Evolutionary conservation across 37 sponge, comb jelly and placozoan species (phyloP).

Genomic region (Spongilla lacustris): DNA sequence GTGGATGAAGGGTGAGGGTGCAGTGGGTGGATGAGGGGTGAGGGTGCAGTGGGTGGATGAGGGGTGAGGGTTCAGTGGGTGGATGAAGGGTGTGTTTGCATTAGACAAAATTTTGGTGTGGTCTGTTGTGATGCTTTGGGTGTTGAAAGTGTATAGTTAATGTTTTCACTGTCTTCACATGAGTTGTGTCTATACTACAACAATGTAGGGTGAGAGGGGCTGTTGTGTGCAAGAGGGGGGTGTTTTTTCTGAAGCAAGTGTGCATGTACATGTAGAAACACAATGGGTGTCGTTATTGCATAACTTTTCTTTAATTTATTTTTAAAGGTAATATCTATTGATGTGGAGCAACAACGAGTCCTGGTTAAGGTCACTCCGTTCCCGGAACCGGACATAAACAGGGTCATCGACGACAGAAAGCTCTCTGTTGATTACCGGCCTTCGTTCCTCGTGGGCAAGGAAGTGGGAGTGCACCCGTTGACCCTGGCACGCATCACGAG

Average conservation of each 20-base stretch:
- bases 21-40: constrained; percentile 32
- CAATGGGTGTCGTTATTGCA: neutral
- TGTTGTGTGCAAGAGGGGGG: too few species aligned
- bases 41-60: constrained; percentile 9
- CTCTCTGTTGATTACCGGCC: constrained; percentile 39
- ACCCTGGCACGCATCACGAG: constrained; percentile 68
- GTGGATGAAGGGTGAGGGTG: too few species aligned
- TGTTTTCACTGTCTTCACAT: too few species aligned
- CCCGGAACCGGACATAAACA: constrained; percentile 42
- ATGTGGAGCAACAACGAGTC: constrained; percentile 32
- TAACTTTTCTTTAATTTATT: too few species aligned
- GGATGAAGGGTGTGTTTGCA: too few species aligned
- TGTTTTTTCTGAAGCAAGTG: too few species aligned
- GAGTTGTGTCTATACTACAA: too few species aligned
- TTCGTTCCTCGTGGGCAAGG: constrained; percentile 27
- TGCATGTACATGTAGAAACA: too few species aligned
- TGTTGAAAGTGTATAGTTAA: too few species aligned
- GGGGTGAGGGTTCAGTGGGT: too few species aligned
- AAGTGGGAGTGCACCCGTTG: constrained; percentile 27
- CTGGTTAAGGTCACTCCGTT: constrained; percentile 33
- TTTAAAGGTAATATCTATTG: constrained; percentile 57
- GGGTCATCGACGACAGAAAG: neutral
- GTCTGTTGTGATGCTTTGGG: too few species aligned
- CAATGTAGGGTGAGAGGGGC: neutral
- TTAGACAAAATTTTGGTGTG: too few species aligned